Evolutionary conservation across 2,797 vertebrate genomes (phyloP).

Genomic region (Paramormyrops hopkinsi): DNA sequence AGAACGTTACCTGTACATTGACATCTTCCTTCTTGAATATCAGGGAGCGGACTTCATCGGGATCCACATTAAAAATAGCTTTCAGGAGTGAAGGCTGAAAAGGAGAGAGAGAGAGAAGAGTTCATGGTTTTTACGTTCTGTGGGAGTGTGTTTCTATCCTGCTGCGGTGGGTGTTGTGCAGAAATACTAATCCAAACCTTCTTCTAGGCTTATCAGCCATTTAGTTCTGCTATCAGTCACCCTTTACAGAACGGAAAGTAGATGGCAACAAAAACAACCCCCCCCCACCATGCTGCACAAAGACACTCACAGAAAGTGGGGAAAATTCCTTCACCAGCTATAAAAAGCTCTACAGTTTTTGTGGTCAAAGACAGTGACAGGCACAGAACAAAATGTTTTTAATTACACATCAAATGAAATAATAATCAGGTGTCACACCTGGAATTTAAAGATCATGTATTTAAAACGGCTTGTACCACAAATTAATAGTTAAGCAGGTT

Average conservation of each 20-base stretch:
- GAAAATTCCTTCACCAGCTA: neutral
- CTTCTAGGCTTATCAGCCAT: neutral
- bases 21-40: slow-evolving; percentile 99
- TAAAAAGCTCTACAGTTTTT: neutral
- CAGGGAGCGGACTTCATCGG: slow-evolving; percentile 93
- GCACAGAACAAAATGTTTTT: neutral
- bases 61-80: slow-evolving; percentile 98
- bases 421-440: neutral
- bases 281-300: neutral
- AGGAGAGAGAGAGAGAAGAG: slow-evolving; percentile 23
- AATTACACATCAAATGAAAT: neutral
- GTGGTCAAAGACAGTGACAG: neutral
- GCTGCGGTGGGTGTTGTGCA: neutral
- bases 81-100: slow-evolving; percentile 91
- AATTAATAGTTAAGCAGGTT: neutral
- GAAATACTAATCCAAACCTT: neutral
- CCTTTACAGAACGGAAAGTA: neutral
- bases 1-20: slow-evolving; percentile 87
- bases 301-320: neutral
- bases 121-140: neutral
- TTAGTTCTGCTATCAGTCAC: neutral
- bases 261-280: neutral
- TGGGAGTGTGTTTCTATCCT: neutral
- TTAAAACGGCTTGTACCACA: neutral
- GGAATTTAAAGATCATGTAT: neutral